Conservation (phyloP, 2,888 invertebrate genomes). For the Tenthredo distinguenda region DNA sequence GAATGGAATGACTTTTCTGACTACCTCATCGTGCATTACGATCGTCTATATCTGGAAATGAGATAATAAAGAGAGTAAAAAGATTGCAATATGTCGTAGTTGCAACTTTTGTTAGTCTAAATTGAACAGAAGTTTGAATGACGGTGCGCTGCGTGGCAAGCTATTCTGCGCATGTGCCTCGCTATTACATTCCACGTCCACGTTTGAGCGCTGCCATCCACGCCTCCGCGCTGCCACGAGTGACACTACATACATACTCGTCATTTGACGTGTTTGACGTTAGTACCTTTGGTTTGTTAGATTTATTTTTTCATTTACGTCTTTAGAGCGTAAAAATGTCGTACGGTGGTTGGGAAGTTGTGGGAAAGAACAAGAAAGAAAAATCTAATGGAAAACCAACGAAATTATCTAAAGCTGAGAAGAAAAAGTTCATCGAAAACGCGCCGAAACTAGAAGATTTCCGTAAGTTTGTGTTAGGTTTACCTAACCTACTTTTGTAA, state of each 20-base stretch:
- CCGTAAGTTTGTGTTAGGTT: slow-evolving; percentile 80
- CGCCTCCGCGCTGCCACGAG: slow-evolving; percentile 25
- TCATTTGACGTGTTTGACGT: slow-evolving; percentile 51
- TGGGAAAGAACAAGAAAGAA: slow-evolving; percentile 83
- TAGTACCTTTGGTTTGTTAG: slow-evolving; percentile 49
- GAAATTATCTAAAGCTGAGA: slow-evolving; percentile 81
- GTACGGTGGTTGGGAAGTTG: slow-evolving; percentile 76
- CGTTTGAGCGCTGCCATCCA: background rate
- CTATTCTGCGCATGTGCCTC: background rate
- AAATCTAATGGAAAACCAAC: slow-evolving; percentile 78
- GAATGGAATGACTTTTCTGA: background rate
- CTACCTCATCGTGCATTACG: background rate
- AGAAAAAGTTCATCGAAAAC: slow-evolving; percentile 82
- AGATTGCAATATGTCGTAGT: background rate
- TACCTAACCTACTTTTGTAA: slow-evolving; percentile 56
- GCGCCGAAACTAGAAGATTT: slow-evolving; percentile 88
- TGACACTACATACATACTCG: slow-evolving; percentile 26
- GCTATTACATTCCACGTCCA: background rate
- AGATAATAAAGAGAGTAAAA: background rate
- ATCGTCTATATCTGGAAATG: background rate
- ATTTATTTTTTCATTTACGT: slow-evolving; percentile 37
- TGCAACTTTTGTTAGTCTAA: background rate
- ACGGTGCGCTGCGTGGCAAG: slow-evolving; percentile 45
- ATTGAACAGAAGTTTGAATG: background rate
- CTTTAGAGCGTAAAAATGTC: slow-evolving; percentile 66